Percentiles rank a stretch among this genome's conserved stretches.
Conservation (phyloP, 2,888 invertebrate species). For the Antitype chi region DNA sequence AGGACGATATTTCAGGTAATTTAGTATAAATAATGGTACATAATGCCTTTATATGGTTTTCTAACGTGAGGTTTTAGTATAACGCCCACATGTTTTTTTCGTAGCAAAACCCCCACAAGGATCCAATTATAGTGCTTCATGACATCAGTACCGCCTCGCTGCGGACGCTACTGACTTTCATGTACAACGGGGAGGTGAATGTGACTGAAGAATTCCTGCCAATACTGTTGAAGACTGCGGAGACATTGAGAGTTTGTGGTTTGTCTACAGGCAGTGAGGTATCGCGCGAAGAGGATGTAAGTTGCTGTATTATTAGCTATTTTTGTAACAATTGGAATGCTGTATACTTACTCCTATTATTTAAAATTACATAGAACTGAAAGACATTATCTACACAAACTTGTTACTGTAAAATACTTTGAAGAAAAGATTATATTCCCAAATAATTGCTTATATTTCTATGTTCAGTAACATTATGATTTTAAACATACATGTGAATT, state of each 20-base stretch:
- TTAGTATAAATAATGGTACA: constrained; percentile 11
- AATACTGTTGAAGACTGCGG: constrained; percentile 92
- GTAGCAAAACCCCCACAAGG: constrained; percentile 93
- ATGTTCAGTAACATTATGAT: background rate
- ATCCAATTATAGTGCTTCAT: constrained; percentile 94
- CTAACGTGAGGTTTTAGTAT: constrained; percentile 61
- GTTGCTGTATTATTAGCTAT: constrained; percentile 14
- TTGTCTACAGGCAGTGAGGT: constrained; percentile 91
- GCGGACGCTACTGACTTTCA: constrained; percentile 92
- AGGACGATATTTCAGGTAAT: constrained; percentile 91
- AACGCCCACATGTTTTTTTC: constrained; percentile 86
- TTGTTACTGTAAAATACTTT: background rate
- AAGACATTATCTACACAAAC: background rate
- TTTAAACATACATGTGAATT: background rate
- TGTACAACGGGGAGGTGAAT: constrained; percentile 94
- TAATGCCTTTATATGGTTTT: constrained; percentile 46
- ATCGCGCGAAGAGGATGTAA: constrained; percentile 85
- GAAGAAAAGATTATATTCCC: background rate
- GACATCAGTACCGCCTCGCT: constrained; percentile 93
- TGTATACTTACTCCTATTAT: background rate
- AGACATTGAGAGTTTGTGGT: constrained; percentile 92
- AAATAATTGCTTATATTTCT: background rate
- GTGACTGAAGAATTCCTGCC: constrained; percentile 93
- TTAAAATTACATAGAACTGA: background rate
- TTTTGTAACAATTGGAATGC: background rate